Base-by-base conservation (phyloP, 2,113 vertebrate species). In the Promerops cafer region DNA sequence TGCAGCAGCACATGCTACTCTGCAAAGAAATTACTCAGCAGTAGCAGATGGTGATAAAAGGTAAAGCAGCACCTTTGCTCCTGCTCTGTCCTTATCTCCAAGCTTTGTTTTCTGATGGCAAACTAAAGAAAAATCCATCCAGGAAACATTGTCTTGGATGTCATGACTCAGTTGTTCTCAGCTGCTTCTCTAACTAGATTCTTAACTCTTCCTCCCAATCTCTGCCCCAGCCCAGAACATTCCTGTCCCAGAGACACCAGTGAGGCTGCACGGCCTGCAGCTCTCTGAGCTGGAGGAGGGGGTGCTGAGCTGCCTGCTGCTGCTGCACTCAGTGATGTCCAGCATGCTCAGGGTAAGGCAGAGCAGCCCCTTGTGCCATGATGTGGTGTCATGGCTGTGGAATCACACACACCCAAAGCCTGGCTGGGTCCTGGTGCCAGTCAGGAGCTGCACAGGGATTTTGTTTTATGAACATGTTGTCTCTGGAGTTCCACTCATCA, bases 21-120 rank as follows among this genome's bases (percentile, higher is more conserved):
- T 97, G 97, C 1, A 65, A 98, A 87, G 96, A 94, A 82, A 81
- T 98, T 30, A 97, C 97, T 77, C 94, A 68, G 44, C 97, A 83
- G 47, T 97, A 98, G 88, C 89, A 76, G 77, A 88, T 35, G 50
- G 93, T 98, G 63, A 94, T 98, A 28, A 93, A 89, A 72, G 97
- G 96, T 98, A 93, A 96, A 94, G 35, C 64, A 45, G 28, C n/a
- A 49, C 26, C 35, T 71, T 50, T 75, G 6, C 6, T 33, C 31
- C 23, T 64, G 40, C 47, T 26, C 47, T 74, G 37, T 22, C 11
- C 9, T 52, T 27, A 26, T 8, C 20, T 50, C 24, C 13, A 53
- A 45, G 11, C 18, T 61, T 39, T 91, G 20, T 35, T 79, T 88
- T 30, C 63, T 81, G 21, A 57, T n/a, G n/a, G 20, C 35, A 71